Percentiles rank a stretch among this genome's conserved stretches.
phyloP scores from a whole-genome alignment of 2,888 invertebrate species.

The Nymphalis c-album region DNA sequence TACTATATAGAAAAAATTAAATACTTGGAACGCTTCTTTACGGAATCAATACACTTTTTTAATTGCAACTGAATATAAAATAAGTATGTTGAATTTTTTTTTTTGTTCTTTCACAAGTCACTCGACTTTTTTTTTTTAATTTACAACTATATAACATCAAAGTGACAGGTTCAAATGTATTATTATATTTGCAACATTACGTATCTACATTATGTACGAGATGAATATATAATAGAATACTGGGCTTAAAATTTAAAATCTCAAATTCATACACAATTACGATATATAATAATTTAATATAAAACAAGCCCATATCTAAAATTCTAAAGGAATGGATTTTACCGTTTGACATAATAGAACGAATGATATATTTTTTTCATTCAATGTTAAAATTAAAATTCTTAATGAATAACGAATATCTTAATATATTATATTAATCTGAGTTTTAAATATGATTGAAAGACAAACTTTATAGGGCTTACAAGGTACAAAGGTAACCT shows the following conservation, averaged over 20 bases:
- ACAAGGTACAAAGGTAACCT: too few relatives aligned
- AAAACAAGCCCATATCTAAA: slow-evolving; percentile 37
- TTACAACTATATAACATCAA: slow-evolving; percentile 24
- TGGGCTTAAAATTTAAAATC: slow-evolving; percentile 17
- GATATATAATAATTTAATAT: background rate
- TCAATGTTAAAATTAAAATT: slow-evolving; percentile 1
- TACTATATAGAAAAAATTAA: too few relatives aligned
- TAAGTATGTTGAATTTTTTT: too few relatives aligned
- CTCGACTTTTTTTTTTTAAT: slow-evolving; percentile 7
- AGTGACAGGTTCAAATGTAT: slow-evolving; percentile 21
- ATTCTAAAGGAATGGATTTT: slow-evolving; percentile 51
- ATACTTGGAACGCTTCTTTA: background rate
- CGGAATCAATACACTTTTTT: too few relatives aligned
- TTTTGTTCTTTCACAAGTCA: background rate
- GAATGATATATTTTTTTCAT: background rate
- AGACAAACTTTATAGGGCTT: background rate
- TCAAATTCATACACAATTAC: slow-evolving; percentile 12
- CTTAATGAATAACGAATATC: background rate
- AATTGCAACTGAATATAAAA: too few relatives aligned
- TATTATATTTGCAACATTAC: slow-evolving; percentile 15
- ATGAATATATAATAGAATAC: slow-evolving; percentile 2
- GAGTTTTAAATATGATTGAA: background rate
- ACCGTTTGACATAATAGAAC: slow-evolving; percentile 1
- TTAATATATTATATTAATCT: background rate
- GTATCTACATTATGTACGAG: slow-evolving; percentile 15